Base-by-base conservation (phyloP, 2,888 invertebrate species). In the Lissonota sp. region DNA sequence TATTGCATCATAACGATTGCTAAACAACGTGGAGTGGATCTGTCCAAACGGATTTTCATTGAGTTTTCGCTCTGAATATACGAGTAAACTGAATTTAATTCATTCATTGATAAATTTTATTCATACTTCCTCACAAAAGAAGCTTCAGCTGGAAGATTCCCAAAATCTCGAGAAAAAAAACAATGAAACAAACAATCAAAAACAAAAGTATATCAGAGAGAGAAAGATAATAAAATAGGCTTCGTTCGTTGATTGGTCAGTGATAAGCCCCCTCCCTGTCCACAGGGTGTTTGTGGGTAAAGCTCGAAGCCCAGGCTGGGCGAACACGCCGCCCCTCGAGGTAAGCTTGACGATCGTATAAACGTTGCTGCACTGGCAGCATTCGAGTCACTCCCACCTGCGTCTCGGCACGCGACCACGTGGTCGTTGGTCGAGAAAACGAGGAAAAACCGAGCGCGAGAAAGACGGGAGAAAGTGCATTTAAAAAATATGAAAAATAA, bases 371-470 rank as follows among this genome's bases (percentile, higher is more conserved):
- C 86, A 84, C 87, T 85, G 89, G 88, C 87, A 88, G 89, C 85
- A 84, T 86, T 85, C 66, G 66, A 86, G 89, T 88, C 90, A 90
- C 90, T 90, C 90, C 90, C 90, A 90, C 88, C 86, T 86, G 85
- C 88, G 84, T 79, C 83, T 72, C 83, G 83, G 83, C 86, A 85
- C 87, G 84, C 86, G 85, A 88, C 88, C 88, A 87, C 87, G 88
- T 88, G 88, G 86, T 79, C 62, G 78, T 57, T 55, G 42, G 3
- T 26, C 26, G 26, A 26, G 26, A 26, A 26, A 26, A 26, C 1
- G 26, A 26, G 26, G 26, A 26, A 26, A 26, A 26, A 26, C 26
- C 26, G 26, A 26, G 26, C 1, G 26, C 26, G 26, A 26, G 26
- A 26, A 3, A 26, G 26, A 26, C 26, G 3, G 3, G 26, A 26